Conservation (phyloP, 2,888 invertebrate species). For the Theodoxus fluviatilis region DNA sequence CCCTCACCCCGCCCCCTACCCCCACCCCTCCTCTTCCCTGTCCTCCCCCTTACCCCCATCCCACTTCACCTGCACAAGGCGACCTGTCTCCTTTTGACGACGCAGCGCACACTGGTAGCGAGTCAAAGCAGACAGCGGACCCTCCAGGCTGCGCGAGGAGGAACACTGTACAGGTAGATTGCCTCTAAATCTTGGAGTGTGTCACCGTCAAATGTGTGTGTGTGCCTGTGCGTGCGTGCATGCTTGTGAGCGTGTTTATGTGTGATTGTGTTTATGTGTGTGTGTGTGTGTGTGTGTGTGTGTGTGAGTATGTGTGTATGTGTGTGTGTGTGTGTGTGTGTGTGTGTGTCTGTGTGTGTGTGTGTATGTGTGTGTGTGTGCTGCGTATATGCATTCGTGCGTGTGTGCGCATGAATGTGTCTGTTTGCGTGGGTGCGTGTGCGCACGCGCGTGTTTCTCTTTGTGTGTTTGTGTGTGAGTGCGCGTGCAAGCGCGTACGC, state of each 20-base stretch:
- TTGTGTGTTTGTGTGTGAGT: constrained; percentile 13
- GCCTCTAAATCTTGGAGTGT: no score
- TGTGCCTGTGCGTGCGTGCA: not conserved
- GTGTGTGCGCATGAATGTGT: not conserved
- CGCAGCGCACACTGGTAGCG: no score
- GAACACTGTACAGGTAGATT: no score
- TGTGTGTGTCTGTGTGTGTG: constrained; percentile 17
- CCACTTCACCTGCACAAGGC: no score
- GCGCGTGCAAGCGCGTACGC: not conserved
- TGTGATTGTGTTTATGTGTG: not conserved
- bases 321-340: constrained; percentile 22
- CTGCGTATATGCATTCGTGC: not conserved
- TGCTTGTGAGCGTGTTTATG: not conserved
- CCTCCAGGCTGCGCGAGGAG: no score
- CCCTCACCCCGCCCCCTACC: no score
- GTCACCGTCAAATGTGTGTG: not conserved
- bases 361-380: not conserved
- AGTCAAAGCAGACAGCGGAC: no score
- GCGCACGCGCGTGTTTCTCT: not conserved
- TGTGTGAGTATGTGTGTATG: constrained; percentile 17
- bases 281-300: constrained; percentile 18
- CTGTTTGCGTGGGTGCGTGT: not conserved
- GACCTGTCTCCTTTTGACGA: no score
- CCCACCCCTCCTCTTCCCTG: no score
- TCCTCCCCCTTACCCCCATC: no score